Conservation (phyloP, 1,140 invertebrate species). For the Drosophila punjabiensis region DNA sequence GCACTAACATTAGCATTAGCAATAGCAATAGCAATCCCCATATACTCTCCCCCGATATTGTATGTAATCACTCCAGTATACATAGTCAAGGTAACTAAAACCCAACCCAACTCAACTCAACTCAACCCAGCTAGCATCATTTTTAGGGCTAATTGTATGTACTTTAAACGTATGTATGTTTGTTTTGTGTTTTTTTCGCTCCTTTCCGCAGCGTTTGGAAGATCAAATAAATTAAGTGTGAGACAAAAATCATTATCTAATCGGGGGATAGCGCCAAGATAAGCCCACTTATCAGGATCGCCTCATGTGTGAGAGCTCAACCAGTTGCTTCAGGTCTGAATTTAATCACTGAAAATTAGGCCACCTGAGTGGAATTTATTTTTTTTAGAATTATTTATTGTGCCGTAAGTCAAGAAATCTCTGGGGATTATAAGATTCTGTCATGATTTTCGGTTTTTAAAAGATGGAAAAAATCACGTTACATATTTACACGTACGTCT, state of each 20-base stretch:
- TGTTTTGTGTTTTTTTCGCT: constrained; percentile 39
- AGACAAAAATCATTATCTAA: constrained; percentile 34
- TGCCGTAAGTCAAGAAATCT: background rate
- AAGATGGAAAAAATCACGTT: background rate
- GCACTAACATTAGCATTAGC: constrained; percentile 34
- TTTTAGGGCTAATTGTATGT: constrained; percentile 50
- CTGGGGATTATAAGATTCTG: background rate
- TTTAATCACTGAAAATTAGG: background rate
- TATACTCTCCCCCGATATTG: constrained; percentile 49
- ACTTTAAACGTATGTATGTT: constrained; percentile 38
- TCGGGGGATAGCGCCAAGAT: constrained; percentile 7
- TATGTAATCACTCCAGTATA: constrained; percentile 56
- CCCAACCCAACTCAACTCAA: constrained; percentile 1
- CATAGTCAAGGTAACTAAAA: constrained; percentile 46
- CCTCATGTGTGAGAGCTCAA: background rate
- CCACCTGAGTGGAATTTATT: background rate
- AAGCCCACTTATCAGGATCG: background rate
- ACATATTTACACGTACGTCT: background rate
- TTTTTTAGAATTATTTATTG: background rate
- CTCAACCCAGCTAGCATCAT: constrained; percentile 21
- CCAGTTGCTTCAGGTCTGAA: background rate
- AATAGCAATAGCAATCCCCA: constrained; percentile 36
- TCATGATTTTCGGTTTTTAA: background rate
- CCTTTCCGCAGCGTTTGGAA: constrained; percentile 29
- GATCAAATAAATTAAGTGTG: constrained; percentile 57